Evolutionary conservation across 2,888 invertebrate species (phyloP).

Genomic region (Bhutanitis thaidina): DNA sequence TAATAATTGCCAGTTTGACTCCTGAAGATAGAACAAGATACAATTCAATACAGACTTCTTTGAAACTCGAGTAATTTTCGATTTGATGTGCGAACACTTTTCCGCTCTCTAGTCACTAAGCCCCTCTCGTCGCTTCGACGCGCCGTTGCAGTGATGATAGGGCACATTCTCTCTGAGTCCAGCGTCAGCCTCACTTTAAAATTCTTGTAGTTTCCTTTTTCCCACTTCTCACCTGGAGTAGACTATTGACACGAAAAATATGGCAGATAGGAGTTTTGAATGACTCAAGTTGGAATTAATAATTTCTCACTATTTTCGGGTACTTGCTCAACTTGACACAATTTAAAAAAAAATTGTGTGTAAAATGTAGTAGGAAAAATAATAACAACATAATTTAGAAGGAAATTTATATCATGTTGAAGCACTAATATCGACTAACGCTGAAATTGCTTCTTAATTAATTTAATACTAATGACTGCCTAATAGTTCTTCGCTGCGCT

Average conservation of each 20-base stretch:
- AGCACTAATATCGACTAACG: conserved; percentile 10
- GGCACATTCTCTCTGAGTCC: conserved; percentile 15
- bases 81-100: conserved; percentile 18
- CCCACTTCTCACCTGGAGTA: conserved; percentile 14
- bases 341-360: too few relatives aligned
- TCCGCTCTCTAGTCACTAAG: conserved; percentile 14
- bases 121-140: conserved; percentile 9
- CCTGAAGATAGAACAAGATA: background rate
- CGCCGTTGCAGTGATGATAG: conserved; percentile 15
- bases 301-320: background rate
- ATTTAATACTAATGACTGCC: conserved; percentile 17
- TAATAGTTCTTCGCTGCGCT: conserved; percentile 20
- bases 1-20: too few relatives aligned
- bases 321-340: too few relatives aligned
- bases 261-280: background rate
- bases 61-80: conserved; percentile 5
- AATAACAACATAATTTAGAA: background rate
- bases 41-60: background rate
- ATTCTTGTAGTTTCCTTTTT: conserved; percentile 15
- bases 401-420: conserved; percentile 7
- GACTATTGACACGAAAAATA: conserved; percentile 19
- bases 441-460: conserved; percentile 18
- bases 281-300: background rate
- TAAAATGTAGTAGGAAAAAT: too few relatives aligned
- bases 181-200: conserved; percentile 5